Conservation (phyloP, 2,797 vertebrate species). For the Leptatherina wallacei region DNA sequence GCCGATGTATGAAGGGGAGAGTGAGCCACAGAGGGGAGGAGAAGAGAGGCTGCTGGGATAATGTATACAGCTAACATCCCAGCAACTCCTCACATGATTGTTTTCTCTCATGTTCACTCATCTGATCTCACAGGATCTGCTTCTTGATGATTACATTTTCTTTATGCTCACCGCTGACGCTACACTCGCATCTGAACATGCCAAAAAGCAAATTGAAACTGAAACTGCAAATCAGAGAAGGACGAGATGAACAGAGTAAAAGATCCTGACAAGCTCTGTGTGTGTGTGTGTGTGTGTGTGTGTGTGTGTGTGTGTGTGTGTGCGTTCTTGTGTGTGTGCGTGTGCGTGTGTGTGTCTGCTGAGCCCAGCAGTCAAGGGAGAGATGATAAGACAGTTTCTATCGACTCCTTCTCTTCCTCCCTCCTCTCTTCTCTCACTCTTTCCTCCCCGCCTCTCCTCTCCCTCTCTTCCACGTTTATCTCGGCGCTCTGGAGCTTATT, state of each 20-base stretch:
- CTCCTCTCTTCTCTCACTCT: slow-evolving; percentile 47
- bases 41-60: background rate
- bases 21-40: background rate
- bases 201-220: slow-evolving; percentile 45
- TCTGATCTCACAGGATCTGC: background rate
- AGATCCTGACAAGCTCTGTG: slow-evolving; percentile 65
- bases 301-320: slow-evolving; percentile 28
- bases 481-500: slow-evolving; percentile 67
- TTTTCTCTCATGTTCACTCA: background rate
- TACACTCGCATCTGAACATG: slow-evolving; percentile 23
- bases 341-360: slow-evolving; percentile 66
- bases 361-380: slow-evolving; percentile 78
- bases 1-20: background rate
- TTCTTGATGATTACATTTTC: background rate
- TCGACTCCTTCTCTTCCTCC: slow-evolving; percentile 67
- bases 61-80: slow-evolving; percentile 8
- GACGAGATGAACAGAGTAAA: slow-evolving; percentile 54
- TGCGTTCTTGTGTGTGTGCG: slow-evolving; percentile 24
- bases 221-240: slow-evolving; percentile 29
- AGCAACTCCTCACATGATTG: background rate
- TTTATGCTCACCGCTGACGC: background rate
- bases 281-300: slow-evolving; percentile 33
- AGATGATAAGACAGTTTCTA: slow-evolving; percentile 79
- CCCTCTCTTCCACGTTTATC: slow-evolving; percentile 57
- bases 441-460: slow-evolving; percentile 32